Percentiles rank a stretch among this genome's conserved stretches.
These are phyloP conservation scores for Trematocara zebra DNA, from an alignment of 2,113 vertebrate genomes.

Conservation along the genomic window DNA sequence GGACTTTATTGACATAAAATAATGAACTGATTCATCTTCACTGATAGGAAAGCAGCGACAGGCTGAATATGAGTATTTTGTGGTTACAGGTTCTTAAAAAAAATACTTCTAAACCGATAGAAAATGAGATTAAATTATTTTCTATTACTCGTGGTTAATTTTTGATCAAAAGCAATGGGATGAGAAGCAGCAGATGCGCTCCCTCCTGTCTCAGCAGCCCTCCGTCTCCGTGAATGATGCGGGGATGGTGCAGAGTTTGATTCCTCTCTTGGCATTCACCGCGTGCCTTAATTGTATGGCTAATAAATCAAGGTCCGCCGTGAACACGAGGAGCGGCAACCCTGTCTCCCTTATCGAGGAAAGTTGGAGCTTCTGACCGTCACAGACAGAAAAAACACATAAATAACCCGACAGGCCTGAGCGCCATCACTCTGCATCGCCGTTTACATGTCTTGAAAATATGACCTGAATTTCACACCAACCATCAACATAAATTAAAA, in stretches of 20 bases:
- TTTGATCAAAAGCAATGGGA: not conserved
- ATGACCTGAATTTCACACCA: not conserved
- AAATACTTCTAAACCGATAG: not conserved
- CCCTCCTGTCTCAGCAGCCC: not conserved
- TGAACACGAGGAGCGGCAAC: conserved; percentile 87
- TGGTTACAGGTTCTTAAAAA: not conserved
- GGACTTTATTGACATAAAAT: not conserved
- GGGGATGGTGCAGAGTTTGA: conserved; percentile 4
- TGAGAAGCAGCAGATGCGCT: not conserved
- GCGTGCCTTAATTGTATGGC: conserved; percentile 94
- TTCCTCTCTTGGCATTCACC: conserved; percentile 93
- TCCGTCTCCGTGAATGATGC: not conserved
- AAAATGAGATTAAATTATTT: rapidly evolving
- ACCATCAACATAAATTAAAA: not conserved
- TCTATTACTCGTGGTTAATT: not conserved
- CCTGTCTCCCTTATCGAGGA: not conserved
- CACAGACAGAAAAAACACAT: not conserved
- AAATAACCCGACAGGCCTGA: not conserved
- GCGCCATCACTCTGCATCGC: not conserved
- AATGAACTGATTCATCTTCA: not conserved
- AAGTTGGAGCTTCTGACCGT: not conserved
- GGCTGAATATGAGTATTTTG: not conserved
- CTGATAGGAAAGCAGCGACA: not conserved
- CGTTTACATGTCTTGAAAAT: not conserved
- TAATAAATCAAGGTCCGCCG: conserved; percentile 93